Conservation (phyloP, 2,888 invertebrate genomes). For the Drosophila heteroneura region DNA sequence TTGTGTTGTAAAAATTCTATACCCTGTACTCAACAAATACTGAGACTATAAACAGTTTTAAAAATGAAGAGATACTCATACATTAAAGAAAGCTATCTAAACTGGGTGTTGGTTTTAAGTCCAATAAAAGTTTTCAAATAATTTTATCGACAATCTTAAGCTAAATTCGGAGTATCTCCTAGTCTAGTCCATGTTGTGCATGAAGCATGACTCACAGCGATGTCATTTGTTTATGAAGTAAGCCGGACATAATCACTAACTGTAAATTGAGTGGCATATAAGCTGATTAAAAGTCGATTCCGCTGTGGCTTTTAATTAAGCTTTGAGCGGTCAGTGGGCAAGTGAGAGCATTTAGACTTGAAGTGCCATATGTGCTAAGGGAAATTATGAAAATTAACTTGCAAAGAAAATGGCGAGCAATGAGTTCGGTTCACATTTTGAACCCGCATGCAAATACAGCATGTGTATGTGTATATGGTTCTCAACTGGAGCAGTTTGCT, state of each 20-base stretch:
- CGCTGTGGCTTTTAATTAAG: conserved; percentile 44
- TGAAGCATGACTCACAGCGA: conserved; percentile 15
- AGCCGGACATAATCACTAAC: conserved; percentile 52
- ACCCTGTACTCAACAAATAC: conserved; percentile 12
- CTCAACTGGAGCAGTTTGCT: conserved; percentile 34
- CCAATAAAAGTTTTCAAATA: background rate
- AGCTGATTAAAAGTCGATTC: conserved; percentile 72
- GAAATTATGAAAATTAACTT: conserved; percentile 22
- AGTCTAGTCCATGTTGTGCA: background rate
- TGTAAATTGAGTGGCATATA: conserved; percentile 65
- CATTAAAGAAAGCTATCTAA: background rate
- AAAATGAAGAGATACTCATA: background rate
- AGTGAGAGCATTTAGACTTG: conserved; percentile 8
- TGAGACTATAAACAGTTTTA: background rate
- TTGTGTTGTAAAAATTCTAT: conserved; percentile 17
- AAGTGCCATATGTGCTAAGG: conserved; percentile 1
- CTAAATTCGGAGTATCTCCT: background rate
- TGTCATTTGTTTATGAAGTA: conserved; percentile 33
- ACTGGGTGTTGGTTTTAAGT: background rate
- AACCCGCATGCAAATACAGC: conserved; percentile 42
- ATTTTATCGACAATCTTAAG: background rate
- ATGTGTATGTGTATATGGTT: background rate
- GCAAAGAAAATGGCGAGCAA: conserved; percentile 6
- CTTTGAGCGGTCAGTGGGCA: conserved; percentile 12
- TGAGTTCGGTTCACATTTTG: conserved; percentile 18